These are phyloP conservation scores for Saccopteryx bilineata DNA, from an alignment of 2,113 vertebrate genomes.

Conservation along the genomic window DNA sequence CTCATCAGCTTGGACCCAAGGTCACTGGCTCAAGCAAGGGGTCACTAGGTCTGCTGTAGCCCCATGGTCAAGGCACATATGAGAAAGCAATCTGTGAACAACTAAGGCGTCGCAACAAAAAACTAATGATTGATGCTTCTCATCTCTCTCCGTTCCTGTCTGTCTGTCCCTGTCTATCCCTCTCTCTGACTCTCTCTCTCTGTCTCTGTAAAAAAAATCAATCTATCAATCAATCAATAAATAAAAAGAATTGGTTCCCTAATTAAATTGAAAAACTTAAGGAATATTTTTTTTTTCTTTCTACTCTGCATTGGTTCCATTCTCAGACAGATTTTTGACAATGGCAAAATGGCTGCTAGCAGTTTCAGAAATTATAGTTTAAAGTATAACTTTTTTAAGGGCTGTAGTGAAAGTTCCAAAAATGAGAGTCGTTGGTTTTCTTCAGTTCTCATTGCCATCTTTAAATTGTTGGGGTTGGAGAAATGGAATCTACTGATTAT, in stretches of 20 bases:
- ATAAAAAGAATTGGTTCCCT: not conserved
- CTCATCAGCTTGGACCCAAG: no score
- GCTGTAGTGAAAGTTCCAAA: not conserved
- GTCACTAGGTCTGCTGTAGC: no score
- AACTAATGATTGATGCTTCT: no score
- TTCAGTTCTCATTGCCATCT: not conserved
- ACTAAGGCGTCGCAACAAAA: no score
- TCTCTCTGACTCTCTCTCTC: no score
- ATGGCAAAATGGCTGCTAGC: not conserved
- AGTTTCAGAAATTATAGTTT: not conserved
- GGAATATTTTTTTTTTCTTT: not conserved
- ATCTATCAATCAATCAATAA: no score
- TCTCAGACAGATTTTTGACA: not conserved
- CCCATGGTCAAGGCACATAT: no score
- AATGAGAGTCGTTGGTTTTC: not conserved
- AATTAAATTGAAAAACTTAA: not conserved
- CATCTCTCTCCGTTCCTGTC: no score
- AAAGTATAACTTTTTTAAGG: conserved; percentile 6
- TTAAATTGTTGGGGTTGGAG: not conserved
- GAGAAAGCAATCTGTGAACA: no score
- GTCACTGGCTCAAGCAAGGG: no score
- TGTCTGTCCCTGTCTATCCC: no score
- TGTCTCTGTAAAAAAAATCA: no score
- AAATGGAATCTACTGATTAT: not conserved
- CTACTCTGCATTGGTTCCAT: not conserved